Percentiles rank a stretch among this genome's conserved stretches.
Evolutionary conservation across 2,888 invertebrate species (phyloP).

Genomic region (Hartigia nigra): DNA sequence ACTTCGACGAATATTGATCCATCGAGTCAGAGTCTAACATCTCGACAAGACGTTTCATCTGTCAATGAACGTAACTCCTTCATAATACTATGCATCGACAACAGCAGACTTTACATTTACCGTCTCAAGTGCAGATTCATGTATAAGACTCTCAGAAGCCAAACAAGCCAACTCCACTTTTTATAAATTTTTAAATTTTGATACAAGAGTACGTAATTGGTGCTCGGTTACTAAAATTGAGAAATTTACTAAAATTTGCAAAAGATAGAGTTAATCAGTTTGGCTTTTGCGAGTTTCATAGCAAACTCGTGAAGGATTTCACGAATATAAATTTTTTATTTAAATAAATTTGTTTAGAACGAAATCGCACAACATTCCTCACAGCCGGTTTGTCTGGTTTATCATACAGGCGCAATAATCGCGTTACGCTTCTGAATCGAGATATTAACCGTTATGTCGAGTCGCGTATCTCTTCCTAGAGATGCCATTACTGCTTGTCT

Average conservation of each 20-base stretch:
- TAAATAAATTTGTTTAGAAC: background rate
- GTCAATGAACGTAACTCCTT: background rate
- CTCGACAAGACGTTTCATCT: background rate
- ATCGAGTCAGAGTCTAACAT: background rate
- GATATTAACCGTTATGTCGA: background rate
- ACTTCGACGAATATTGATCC: slow-evolving; percentile 18
- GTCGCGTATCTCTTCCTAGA: background rate
- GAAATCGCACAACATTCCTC: background rate
- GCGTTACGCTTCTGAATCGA: background rate
- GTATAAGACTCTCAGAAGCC: background rate
- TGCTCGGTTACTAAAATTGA: background rate
- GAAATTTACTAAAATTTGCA: background rate
- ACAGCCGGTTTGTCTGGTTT: slow-evolving; percentile 9
- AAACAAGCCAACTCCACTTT: background rate
- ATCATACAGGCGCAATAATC: background rate
- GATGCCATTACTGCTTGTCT: background rate
- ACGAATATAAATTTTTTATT: background rate
- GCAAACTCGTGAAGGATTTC: background rate
- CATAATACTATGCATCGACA: background rate
- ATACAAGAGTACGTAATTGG: background rate
- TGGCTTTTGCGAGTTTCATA: background rate
- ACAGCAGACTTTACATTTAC: background rate
- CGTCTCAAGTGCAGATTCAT: background rate
- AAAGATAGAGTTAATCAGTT: background rate
- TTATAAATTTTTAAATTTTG: background rate